phyloP scores from a whole-genome alignment of 2,113 vertebrate species.

The Paracanthobrama guichenoti region DNA sequence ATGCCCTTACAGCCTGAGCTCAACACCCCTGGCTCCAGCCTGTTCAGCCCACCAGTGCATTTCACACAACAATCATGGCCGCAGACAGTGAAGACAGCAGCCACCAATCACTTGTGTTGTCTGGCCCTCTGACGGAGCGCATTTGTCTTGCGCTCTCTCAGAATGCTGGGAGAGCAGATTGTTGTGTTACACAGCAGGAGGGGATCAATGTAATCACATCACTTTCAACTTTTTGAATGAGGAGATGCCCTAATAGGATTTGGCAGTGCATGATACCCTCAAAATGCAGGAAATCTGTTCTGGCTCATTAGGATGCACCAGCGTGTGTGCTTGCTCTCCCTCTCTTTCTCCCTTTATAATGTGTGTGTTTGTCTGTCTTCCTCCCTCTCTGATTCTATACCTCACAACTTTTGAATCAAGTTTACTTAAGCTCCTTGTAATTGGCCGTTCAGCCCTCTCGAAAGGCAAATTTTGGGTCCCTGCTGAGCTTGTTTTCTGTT shows the following conservation, averaged over 20 bases:
- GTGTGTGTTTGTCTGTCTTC: slow-evolving; percentile 26
- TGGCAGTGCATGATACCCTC: slow-evolving; percentile 28
- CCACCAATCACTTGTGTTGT: slow-evolving; percentile 34
- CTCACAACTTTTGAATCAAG: slow-evolving; percentile 20
- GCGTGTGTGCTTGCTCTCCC: background rate
- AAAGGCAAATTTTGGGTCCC: slow-evolving; percentile 16
- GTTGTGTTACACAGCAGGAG: slow-evolving; percentile 39
- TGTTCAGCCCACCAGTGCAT: background rate
- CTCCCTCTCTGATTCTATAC: slow-evolving; percentile 26
- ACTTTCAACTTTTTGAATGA: slow-evolving; percentile 43
- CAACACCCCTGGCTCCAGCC: background rate
- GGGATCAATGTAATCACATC: slow-evolving; percentile 47
- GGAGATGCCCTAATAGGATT: slow-evolving; percentile 45
- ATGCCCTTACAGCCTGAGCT: background rate
- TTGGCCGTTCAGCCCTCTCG: slow-evolving; percentile 29
- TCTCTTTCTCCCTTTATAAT: background rate
- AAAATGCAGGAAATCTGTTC: slow-evolving; percentile 42
- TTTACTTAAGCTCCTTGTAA: slow-evolving; percentile 36
- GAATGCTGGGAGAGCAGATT: slow-evolving; percentile 16
- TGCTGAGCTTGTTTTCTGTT: slow-evolving; percentile 29
- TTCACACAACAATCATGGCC: slow-evolving; percentile 33
- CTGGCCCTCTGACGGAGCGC: slow-evolving; percentile 29
- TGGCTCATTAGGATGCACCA: slow-evolving; percentile 37
- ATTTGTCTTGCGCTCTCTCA: slow-evolving; percentile 26
- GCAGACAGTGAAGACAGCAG: slow-evolving; percentile 7